Evolutionary conservation across 37 sponge, comb jelly and placozoan genomes (phyloP).

Genomic region (Mnemiopsis leidyi): DNA sequence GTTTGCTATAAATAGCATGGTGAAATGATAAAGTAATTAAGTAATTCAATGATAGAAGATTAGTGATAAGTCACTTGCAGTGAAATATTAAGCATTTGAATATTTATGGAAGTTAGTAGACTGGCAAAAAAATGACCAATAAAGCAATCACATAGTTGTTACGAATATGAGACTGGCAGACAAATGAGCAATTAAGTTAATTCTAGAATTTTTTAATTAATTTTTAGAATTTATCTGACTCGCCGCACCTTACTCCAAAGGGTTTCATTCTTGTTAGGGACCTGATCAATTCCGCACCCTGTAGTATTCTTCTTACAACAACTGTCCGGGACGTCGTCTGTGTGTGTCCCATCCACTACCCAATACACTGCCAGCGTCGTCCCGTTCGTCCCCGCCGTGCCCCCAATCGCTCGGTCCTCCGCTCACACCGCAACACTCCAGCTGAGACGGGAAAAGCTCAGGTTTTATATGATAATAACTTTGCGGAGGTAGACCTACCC

Average conservation of each 20-base stretch:
- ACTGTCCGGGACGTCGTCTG: not conserved
- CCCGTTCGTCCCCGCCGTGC: not conserved
- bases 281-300: not conserved
- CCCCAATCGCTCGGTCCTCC: not conserved
- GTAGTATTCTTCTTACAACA: conserved; percentile 4
- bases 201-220: too few relatives aligned
- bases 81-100: too few relatives aligned
- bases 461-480: not conserved
- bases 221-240: too few relatives aligned
- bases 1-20: too few relatives aligned
- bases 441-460: not conserved
- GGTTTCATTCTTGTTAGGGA: not conserved
- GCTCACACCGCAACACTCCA: not conserved
- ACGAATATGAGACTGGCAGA: too few relatives aligned
- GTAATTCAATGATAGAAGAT: too few relatives aligned
- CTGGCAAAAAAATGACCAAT: too few relatives aligned
- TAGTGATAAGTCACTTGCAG: too few relatives aligned
- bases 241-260: not conserved
- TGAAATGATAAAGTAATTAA: too few relatives aligned
- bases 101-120: too few relatives aligned
- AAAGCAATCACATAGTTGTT: too few relatives aligned
- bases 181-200: too few relatives aligned
- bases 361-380: not conserved
- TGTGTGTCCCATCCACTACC: not conserved
- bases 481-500: not conserved